phyloP scores from a whole-genome alignment of 2,888 invertebrate genomes.

The Synanthedon andrenaeformis region DNA sequence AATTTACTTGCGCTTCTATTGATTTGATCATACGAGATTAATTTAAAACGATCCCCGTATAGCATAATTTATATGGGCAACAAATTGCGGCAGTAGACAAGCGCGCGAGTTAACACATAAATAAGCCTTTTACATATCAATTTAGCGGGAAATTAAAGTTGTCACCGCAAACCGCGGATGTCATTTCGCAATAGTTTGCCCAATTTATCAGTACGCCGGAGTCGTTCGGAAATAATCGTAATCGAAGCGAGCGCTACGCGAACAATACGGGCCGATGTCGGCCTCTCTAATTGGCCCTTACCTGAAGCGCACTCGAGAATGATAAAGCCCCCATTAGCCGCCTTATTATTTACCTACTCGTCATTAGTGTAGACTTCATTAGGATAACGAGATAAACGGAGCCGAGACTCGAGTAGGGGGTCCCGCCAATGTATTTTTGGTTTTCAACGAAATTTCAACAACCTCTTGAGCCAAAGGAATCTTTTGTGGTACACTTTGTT shows the following conservation, averaged over 20 bases:
- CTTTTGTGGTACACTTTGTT: background rate
- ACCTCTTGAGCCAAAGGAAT: background rate
- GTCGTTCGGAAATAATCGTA: conserved; percentile 67
- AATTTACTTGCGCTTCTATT: conserved; percentile 18
- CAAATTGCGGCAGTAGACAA: conserved; percentile 1
- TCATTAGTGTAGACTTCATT: conserved; percentile 72
- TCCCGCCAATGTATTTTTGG: conserved; percentile 48
- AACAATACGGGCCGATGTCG: conserved; percentile 69
- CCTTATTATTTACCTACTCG: conserved; percentile 72
- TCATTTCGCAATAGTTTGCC: conserved; percentile 66
- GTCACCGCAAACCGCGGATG: conserved; percentile 48
- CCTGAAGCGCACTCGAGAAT: conserved; percentile 71
- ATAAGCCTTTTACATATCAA: conserved; percentile 13
- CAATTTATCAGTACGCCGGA: conserved; percentile 62
- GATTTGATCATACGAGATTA: conserved; percentile 14
- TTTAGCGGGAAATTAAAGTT: conserved; percentile 53
- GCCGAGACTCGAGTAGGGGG: conserved; percentile 48
- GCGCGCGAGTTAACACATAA: background rate
- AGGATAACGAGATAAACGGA: conserved; percentile 68
- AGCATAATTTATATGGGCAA: no score
- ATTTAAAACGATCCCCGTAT: no score
- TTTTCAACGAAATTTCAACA: conserved; percentile 22
- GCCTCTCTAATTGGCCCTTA: conserved; percentile 70
- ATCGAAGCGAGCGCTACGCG: conserved; percentile 63
- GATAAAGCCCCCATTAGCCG: conserved; percentile 71